phyloP scores from a whole-genome alignment of 1,140 invertebrate genomes.

The Cydia fagiglandana region DNA sequence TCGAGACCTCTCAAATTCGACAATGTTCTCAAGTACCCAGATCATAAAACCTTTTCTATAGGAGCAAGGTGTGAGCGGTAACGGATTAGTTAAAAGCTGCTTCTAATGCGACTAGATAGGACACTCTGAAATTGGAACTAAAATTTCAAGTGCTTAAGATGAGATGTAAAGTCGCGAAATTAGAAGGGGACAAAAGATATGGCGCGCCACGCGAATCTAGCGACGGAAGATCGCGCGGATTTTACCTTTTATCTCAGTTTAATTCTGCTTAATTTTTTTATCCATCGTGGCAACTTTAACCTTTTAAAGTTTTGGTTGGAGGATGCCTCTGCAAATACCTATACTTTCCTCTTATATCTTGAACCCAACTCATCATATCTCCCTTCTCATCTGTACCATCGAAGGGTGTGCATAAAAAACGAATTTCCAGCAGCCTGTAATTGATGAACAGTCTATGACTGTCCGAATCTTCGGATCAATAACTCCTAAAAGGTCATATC shows the following conservation, averaged over 20 bases:
- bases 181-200: too few species aligned
- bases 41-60: conserved; percentile 18
- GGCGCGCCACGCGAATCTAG: too few species aligned
- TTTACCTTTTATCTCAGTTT: too few species aligned
- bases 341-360: neutral
- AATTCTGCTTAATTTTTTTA: too few species aligned
- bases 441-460: conserved; percentile 27
- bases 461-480: neutral
- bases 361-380: neutral
- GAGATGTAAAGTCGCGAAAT: too few species aligned
- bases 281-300: too few species aligned
- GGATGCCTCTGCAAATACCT: too few species aligned
- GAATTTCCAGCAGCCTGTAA: conserved; percentile 18
- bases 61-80: neutral
- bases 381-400: conserved; percentile 27
- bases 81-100: neutral
- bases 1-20: conserved; percentile 31
- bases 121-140: too few species aligned
- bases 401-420: conserved; percentile 26
- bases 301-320: too few species aligned
- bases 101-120: too few species aligned
- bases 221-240: too few species aligned
- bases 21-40: conserved; percentile 17
- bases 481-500: neutral
- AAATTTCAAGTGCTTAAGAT: too few species aligned